Percentiles rank a stretch among this genome's conserved stretches.
These are phyloP conservation scores for Caranx melampygus DNA, from an alignment of 2,113 vertebrate species.

Conservation along the genomic window DNA sequence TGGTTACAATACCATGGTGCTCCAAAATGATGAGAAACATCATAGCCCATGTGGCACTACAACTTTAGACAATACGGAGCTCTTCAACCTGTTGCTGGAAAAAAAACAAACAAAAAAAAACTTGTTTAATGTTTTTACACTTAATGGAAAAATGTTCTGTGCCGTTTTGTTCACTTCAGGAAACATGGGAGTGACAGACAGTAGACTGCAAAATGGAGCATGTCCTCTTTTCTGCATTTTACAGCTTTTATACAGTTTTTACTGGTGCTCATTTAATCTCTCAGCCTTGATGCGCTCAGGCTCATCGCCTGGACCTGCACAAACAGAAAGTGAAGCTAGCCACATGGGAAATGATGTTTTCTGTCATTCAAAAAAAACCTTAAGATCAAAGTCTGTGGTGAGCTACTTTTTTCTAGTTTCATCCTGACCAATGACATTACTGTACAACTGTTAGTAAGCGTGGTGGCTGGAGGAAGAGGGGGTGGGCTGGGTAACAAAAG, in stretches of 20 bases:
- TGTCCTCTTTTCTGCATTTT: conserved; percentile 76
- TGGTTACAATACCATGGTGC: conserved; percentile 95
- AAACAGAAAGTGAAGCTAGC: conserved; percentile 81
- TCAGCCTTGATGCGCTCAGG: conserved; percentile 81
- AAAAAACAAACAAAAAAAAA: background rate
- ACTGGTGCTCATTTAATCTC: conserved; percentile 88
- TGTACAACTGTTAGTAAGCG: conserved; percentile 84
- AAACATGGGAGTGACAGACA: conserved; percentile 32
- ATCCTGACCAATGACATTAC: conserved; percentile 85
- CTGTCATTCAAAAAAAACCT: conserved; percentile 75
- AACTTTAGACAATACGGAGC: conserved; percentile 72
- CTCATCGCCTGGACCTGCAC: conserved; percentile 79
- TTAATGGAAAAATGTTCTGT: conserved; percentile 32
- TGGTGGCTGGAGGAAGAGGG: conserved; percentile 53
- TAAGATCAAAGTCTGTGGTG: conserved; percentile 85
- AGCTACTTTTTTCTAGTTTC: conserved; percentile 83
- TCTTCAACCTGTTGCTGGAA: conserved; percentile 69
- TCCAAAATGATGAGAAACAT: conserved; percentile 91
- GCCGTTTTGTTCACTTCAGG: conserved; percentile 38
- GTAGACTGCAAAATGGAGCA: conserved; percentile 61
- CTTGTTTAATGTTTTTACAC: conserved; percentile 55
- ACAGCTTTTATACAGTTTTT: conserved; percentile 81
- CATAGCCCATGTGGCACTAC: conserved; percentile 90
- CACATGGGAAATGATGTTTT: conserved; percentile 86
- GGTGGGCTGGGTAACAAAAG: conserved; percentile 45